Evolutionary conservation across 2,888 invertebrate species (phyloP).

Genomic region (Ichneumoninae sp.): DNA sequence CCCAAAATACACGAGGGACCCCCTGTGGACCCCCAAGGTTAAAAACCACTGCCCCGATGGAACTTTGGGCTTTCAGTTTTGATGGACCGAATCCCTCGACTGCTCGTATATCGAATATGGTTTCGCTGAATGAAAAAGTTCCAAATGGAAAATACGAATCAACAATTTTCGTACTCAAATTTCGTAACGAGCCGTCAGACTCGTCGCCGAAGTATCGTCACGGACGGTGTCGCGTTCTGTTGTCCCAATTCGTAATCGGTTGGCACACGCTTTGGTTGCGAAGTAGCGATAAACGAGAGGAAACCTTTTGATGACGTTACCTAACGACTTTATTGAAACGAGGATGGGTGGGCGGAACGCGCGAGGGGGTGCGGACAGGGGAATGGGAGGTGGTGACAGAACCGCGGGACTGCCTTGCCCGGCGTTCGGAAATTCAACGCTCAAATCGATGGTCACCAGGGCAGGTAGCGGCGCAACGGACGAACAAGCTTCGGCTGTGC

Average conservation of each 20-base stretch:
- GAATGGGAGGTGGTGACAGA: slow-evolving; percentile 19
- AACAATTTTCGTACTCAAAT: neutral
- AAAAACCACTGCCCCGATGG: too few relatives aligned
- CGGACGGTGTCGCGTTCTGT: neutral
- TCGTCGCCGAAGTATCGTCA: neutral
- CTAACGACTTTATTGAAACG: slow-evolving; percentile 66
- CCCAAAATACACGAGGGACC: too few relatives aligned
- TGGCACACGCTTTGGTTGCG: slow-evolving; percentile 40
- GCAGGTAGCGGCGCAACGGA: slow-evolving; percentile 32
- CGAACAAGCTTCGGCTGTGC: slow-evolving; percentile 50
- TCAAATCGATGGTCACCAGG: slow-evolving; percentile 65
- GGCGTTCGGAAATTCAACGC: slow-evolving; percentile 47
- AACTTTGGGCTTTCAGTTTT: too few relatives aligned
- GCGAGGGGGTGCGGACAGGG: neutral
- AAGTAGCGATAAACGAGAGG: slow-evolving; percentile 59
- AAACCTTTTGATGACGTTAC: slow-evolving; percentile 64
- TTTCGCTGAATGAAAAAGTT: too few relatives aligned
- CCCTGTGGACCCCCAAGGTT: too few relatives aligned
- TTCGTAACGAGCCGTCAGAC: neutral
- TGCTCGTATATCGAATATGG: too few relatives aligned
- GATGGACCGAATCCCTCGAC: too few relatives aligned
- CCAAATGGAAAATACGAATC: neutral
- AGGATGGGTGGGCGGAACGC: slow-evolving; percentile 37
- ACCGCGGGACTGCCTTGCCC: slow-evolving; percentile 44
- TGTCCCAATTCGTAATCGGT: slow-evolving; percentile 37